Conservation (phyloP, 2,888 invertebrate genomes). For the Drosophila parthenogenetica region DNA sequence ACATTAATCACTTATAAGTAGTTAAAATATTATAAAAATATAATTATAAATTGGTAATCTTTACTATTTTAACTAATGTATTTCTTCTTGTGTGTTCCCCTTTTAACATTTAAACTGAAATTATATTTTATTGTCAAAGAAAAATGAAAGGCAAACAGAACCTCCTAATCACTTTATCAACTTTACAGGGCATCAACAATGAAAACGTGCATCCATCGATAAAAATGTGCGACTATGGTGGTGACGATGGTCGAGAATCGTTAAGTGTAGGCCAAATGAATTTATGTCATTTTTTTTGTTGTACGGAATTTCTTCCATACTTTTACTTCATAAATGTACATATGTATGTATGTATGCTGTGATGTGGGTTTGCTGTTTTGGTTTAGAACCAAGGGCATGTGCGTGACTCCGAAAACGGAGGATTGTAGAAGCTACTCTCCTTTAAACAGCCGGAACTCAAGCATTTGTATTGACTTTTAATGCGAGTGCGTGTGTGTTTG, state of each 20-base stretch:
- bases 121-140: too few relatives aligned
- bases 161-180: constrained; percentile 4
- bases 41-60: too few relatives aligned
- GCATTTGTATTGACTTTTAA: constrained; percentile 42
- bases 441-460: constrained; percentile 11
- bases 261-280: constrained; percentile 20
- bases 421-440: background rate
- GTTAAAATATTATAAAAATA: too few relatives aligned
- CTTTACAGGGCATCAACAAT: constrained; percentile 45
- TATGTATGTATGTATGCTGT: constrained; percentile 11
- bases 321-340: background rate
- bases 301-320: constrained; percentile 31
- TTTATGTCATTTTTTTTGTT: constrained; percentile 62
- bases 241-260: constrained; percentile 55
- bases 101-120: too few relatives aligned
- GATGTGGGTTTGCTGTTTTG: constrained; percentile 33
- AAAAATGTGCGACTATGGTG: constrained; percentile 47
- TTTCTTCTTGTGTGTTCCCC: too few relatives aligned
- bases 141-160: constrained; percentile 21
- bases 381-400: constrained; percentile 28
- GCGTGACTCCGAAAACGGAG: background rate
- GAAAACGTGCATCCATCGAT: constrained; percentile 51
- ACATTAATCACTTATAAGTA: too few relatives aligned
- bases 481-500: constrained; percentile 27
- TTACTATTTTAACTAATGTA: too few relatives aligned